Base-by-base conservation (phyloP, 2,888 invertebrate species). In the Nemurella pictetii region DNA sequence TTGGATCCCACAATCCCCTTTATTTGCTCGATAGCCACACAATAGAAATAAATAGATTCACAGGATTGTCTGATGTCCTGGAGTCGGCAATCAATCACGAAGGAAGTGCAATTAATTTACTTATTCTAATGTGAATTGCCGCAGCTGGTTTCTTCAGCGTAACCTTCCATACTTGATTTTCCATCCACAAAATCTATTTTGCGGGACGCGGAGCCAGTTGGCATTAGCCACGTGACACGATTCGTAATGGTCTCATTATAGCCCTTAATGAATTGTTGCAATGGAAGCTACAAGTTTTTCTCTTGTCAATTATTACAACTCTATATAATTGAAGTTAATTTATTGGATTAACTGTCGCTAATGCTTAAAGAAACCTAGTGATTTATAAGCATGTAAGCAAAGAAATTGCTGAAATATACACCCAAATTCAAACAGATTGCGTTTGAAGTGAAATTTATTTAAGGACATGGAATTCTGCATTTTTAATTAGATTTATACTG, bases 261-360 rank as follows among this genome's bases (percentile, higher is more conserved):
- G n/a, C 85, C 82, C 84, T 84, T 85, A 86, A 86, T 86, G 85
- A 86, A 86, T 86, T 86, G 85, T 86, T 86, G 83, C 83, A 77
- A 75, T 77, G 36, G 85, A 85, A 74, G 84, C 73, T 83, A 83
- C 30, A 55, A 26, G 75, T 74, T 83, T 75, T 83, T 83, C 35
- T 20, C 78, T 32, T 75, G 77, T 20, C 15, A 28, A 73, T 84
- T 77, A 77, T 77, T 84, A 36, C 75, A 84, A 84, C 80, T 36
- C 32, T 80, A 81, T 81, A 81, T 25, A 35, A 81, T 81, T 35
- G 80, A n/a, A 25, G 80, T 12, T 2, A 35, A 81, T 81, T 81
- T 81, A 81, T 81, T 81, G 80, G 27, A 55, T 28, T 73, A 27
- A 29, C 73, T 73, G 83, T 27, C 83, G 35, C 36, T 26, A 30